phyloP scores from a whole-genome alignment of 1,140 invertebrate species.

The Drosophila prosaltans region DNA sequence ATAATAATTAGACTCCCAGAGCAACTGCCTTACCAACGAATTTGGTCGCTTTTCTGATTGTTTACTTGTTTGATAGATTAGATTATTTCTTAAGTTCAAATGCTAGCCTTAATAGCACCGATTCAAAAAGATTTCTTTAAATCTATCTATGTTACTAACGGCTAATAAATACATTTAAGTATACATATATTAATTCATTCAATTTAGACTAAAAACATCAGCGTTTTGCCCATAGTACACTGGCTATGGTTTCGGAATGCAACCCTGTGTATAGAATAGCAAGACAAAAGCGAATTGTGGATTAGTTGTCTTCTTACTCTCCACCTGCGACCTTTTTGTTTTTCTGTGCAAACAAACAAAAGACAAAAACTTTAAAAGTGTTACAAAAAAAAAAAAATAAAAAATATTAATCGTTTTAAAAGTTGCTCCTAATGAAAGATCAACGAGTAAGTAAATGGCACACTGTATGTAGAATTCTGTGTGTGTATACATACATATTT shows the following conservation, averaged over 20 bases:
- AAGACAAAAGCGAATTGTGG: slow-evolving; percentile 63
- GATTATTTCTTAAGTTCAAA: too few species aligned
- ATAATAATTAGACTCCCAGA: too few species aligned
- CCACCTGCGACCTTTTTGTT: slow-evolving; percentile 64
- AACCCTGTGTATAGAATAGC: slow-evolving; percentile 77
- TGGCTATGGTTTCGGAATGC: slow-evolving; percentile 34
- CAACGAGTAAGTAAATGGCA: not conserved
- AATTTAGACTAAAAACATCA: too few species aligned
- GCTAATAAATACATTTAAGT: too few species aligned
- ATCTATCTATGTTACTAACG: too few species aligned
- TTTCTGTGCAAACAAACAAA: slow-evolving; percentile 17
- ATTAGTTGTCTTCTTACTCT: slow-evolving; percentile 33
- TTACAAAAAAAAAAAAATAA: not conserved
- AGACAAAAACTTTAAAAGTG: slow-evolving; percentile 27
- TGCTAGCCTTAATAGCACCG: too few species aligned
- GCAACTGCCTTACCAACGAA: too few species aligned
- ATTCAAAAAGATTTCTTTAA: too few species aligned
- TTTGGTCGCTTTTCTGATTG: too few species aligned
- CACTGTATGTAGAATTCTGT: slow-evolving; percentile 2
- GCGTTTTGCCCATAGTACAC: slow-evolving; percentile 28
- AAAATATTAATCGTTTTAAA: not conserved
- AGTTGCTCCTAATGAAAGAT: not conserved
- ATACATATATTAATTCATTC: too few species aligned
- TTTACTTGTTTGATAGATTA: too few species aligned
- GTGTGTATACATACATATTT: slow-evolving; percentile 38